Percentiles rank a stretch among this genome's conserved stretches.
These are phyloP conservation scores for Agapostemon virescens DNA, from an alignment of 2,888 invertebrate genomes.

Conservation along the genomic window DNA sequence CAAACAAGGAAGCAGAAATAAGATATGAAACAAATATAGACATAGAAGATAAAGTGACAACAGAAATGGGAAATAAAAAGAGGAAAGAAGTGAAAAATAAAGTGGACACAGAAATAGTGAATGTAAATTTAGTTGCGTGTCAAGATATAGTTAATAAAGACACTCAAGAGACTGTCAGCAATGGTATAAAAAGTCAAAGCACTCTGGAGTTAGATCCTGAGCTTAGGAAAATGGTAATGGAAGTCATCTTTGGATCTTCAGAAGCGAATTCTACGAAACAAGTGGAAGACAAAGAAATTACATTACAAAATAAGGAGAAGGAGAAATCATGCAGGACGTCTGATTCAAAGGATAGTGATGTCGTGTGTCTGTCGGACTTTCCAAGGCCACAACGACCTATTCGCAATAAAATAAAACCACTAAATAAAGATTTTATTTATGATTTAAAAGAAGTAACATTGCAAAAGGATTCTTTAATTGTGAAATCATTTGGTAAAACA, in stretches of 20 bases:
- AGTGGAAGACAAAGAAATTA: not conserved
- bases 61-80: not conserved
- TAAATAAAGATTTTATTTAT: conserved; percentile 87
- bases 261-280: conserved; percentile 27
- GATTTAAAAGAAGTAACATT: conserved; percentile 82
- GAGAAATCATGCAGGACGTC: not conserved
- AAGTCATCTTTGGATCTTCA: conserved; percentile 77
- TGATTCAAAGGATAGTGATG: conserved; percentile 20
- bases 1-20: not conserved
- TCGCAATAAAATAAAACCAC: conserved; percentile 85
- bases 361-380: not conserved
- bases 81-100: not conserved
- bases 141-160: conserved; percentile 4
- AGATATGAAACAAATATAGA: not conserved
- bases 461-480: conserved; percentile 45
- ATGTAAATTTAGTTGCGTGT: not conserved
- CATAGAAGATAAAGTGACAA: not conserved
- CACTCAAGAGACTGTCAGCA: not conserved
- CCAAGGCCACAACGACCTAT: conserved; percentile 82
- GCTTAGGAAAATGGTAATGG: conserved; percentile 78
- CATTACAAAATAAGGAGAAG: conserved; percentile 20
- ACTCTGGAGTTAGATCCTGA: conserved; percentile 62
- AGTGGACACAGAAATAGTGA: not conserved
- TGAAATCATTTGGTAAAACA: conserved; percentile 38
- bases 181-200: not conserved